Evolutionary conservation across 2,797 vertebrate species (phyloP).

Genomic region (Taenioides sp.): DNA sequence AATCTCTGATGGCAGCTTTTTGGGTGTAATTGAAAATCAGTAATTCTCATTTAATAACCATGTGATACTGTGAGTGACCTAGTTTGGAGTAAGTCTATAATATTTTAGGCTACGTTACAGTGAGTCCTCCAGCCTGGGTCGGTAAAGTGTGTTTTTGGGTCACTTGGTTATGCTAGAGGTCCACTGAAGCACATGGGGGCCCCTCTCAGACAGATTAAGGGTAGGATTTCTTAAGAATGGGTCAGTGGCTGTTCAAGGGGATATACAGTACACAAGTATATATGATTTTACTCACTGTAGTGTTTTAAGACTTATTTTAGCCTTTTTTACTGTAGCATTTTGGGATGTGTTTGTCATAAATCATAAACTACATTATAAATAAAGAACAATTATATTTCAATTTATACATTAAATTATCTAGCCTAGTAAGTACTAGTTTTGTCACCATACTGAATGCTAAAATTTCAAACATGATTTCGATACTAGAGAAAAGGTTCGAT

Average conservation of each 20-base stretch:
- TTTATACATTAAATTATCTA: too few relatives aligned
- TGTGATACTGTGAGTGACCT: slow-evolving; percentile 25
- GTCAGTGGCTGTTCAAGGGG: not conserved
- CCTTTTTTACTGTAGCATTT: not conserved
- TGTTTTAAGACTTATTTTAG: not conserved
- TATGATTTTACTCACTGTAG: not conserved
- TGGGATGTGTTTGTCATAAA: not conserved
- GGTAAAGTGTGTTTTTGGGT: slow-evolving; percentile 71
- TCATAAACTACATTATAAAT: not conserved
- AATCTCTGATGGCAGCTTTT: slow-evolving; percentile 25
- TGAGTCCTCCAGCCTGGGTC: slow-evolving; percentile 26
- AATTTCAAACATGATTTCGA: too few relatives aligned
- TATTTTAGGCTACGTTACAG: slow-evolving; percentile 57
- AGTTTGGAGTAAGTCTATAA: slow-evolving; percentile 43
- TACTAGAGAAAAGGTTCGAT: too few relatives aligned
- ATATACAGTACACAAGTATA: not conserved
- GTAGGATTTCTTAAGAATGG: not conserved
- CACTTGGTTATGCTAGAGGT: slow-evolving; percentile 29
- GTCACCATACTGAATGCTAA: too few relatives aligned
- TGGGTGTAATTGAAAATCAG: slow-evolving; percentile 3
- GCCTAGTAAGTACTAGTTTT: too few relatives aligned
- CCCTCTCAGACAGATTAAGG: not conserved
- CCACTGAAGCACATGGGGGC: not conserved
- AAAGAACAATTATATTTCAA: too few relatives aligned
- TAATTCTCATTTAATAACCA: slow-evolving; percentile 11